A percentile compares a stretch with the other conserved stretches of the same genome.
phyloP scores from a whole-genome alignment of 2,797 vertebrate species.

The Rachycentron canadum region DNA sequence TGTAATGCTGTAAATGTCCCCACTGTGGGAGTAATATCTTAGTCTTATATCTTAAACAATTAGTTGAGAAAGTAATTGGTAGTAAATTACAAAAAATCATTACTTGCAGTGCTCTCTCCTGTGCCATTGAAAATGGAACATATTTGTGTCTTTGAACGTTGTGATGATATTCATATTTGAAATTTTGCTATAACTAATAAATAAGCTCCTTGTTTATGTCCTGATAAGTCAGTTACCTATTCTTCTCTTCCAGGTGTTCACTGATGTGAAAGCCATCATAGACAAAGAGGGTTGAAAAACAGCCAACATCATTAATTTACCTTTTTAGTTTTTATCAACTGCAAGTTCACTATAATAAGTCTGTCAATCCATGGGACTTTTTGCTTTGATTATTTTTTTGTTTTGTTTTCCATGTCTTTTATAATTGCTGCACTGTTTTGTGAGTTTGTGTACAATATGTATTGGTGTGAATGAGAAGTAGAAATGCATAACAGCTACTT shows the following conservation, averaged over 20 bases:
- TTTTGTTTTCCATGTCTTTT: slow-evolving; percentile 60
- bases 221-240: neutral
- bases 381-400: slow-evolving; percentile 64
- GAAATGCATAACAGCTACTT: slow-evolving; percentile 33
- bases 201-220: neutral
- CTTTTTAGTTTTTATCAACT: slow-evolving; percentile 70
- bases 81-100: no score
- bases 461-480: slow-evolving; percentile 44
- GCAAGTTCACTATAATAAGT: slow-evolving; percentile 59
- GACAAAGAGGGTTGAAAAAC: slow-evolving; percentile 90
- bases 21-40: no score
- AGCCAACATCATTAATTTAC: slow-evolving; percentile 62
- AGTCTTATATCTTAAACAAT: no score
- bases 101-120: no score
- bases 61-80: no score
- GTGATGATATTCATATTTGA: neutral
- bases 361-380: slow-evolving; percentile 72
- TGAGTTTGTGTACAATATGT: slow-evolving; percentile 33
- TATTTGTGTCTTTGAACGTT: no score
- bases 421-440: slow-evolving; percentile 59
- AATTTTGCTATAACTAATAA: neutral
- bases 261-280: slow-evolving; percentile 91
- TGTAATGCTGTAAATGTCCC: no score
- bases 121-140: no score
- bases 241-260: slow-evolving; percentile 90